phyloP scores from a whole-genome alignment of 2,797 vertebrate genomes.

The Synanceia verrucosa region DNA sequence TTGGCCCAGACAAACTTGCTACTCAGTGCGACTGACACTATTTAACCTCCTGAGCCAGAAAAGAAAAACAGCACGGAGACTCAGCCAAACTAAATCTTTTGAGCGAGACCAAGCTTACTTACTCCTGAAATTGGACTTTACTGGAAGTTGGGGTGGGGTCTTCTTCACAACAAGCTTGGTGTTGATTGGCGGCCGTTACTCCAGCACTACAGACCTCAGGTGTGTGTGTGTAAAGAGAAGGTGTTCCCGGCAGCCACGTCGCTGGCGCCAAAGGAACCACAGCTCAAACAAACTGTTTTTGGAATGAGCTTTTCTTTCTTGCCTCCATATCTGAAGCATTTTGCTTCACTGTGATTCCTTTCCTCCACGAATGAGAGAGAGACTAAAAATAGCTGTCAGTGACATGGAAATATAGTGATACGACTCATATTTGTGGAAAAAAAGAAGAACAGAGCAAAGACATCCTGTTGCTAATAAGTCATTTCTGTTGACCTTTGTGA shows the following conservation, averaged over 20 bases:
- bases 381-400: constrained; percentile 71
- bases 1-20: constrained; percentile 60
- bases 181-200: constrained; percentile 63
- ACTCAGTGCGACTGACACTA: constrained; percentile 65
- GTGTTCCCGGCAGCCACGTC: constrained; percentile 71
- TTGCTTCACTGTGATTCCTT: constrained; percentile 58
- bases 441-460: constrained; percentile 38
- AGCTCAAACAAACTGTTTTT: constrained; percentile 77
- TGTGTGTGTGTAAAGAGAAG: constrained; percentile 49
- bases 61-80: constrained; percentile 61
- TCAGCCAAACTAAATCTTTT: constrained; percentile 70
- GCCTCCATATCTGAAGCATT: constrained; percentile 67
- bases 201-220: constrained; percentile 62
- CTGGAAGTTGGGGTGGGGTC: constrained; percentile 62
- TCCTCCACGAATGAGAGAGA: constrained; percentile 47
- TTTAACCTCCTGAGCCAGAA: constrained; percentile 71
- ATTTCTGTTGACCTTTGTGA: constrained; percentile 42
- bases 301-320: constrained; percentile 53
- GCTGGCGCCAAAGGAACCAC: constrained; percentile 71
- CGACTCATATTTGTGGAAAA: constrained; percentile 59
- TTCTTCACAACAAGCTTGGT: constrained; percentile 38
- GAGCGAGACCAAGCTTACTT: constrained; percentile 52
- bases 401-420: constrained; percentile 69
- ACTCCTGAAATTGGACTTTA: constrained; percentile 72
- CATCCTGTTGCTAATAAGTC: constrained; percentile 31